A percentile compares a stretch with the other conserved stretches of the same genome.
phyloP scores from a whole-genome alignment of 2,888 invertebrate species.

The Drosophila rellima region DNA sequence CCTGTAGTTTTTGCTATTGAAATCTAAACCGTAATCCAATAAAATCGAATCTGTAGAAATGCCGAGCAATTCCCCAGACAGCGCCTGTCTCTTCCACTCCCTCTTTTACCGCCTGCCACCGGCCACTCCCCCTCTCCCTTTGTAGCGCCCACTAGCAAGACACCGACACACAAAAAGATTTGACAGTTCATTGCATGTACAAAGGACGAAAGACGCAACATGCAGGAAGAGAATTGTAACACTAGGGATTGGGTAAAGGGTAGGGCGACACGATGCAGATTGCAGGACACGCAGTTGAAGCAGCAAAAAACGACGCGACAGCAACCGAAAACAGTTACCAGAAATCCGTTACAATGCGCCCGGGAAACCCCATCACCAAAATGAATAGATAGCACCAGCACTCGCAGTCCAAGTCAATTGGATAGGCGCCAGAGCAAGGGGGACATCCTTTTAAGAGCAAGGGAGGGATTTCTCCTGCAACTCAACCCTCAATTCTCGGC shows the following conservation, averaged over 20 bases:
- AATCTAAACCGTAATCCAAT: slow-evolving; percentile 82
- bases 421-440: background rate
- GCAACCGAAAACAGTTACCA: slow-evolving; percentile 69
- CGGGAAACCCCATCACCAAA: slow-evolving; percentile 45
- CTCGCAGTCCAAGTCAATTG: slow-evolving; percentile 60
- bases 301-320: slow-evolving; percentile 59
- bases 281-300: slow-evolving; percentile 32
- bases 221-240: background rate
- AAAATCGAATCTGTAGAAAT: slow-evolving; percentile 76
- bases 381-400: slow-evolving; percentile 51
- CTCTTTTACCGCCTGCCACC: background rate
- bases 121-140: background rate
- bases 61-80: slow-evolving; percentile 10
- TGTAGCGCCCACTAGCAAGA: slow-evolving; percentile 21
- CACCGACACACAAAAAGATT: slow-evolving; percentile 60
- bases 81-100: background rate
- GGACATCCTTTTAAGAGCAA: no score
- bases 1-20: slow-evolving; percentile 73
- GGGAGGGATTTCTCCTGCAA: slow-evolving; percentile 11
- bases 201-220: slow-evolving; percentile 23
- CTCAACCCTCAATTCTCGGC: slow-evolving; percentile 62
- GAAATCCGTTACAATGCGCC: slow-evolving; percentile 64
- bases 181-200: slow-evolving; percentile 70
- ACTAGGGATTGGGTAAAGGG: background rate
- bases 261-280: background rate